These are phyloP conservation scores for Ictalurus furcatus DNA, from an alignment of 2,113 vertebrate genomes.

Conservation along the genomic window DNA sequence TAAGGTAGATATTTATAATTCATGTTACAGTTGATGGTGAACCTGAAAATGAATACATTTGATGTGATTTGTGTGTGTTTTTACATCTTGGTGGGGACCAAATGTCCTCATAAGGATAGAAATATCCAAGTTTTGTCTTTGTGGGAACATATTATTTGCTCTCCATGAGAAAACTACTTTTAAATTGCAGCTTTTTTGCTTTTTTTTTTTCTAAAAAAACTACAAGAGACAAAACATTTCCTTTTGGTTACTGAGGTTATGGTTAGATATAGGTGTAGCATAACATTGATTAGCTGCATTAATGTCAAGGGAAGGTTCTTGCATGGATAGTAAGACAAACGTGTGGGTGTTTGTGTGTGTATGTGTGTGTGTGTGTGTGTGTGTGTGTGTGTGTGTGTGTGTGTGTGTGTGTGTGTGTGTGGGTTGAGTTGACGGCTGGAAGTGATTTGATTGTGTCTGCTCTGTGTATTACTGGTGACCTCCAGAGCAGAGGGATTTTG, in stretches of 20 bases:
- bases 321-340: neutral
- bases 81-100: neutral
- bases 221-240: too few relatives aligned
- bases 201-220: too few relatives aligned
- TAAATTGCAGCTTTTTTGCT: too few relatives aligned
- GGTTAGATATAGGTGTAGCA: too few relatives aligned
- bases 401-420: constrained; percentile 12
- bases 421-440: neutral
- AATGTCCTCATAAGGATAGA: neutral
- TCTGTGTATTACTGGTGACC: constrained; percentile 44
- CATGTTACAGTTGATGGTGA: neutral
- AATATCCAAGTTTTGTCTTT: neutral
- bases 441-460: constrained; percentile 49
- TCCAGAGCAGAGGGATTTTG: constrained; percentile 52
- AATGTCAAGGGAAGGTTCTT: neutral
- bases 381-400: neutral
- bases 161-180: too few relatives aligned
- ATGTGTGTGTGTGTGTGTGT: constrained; percentile 6
- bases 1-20: neutral
- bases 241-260: too few relatives aligned
- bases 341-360: too few relatives aligned
- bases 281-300: neutral
- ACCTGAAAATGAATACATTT: neutral
- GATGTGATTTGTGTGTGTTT: neutral
- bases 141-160: neutral